Conservation (phyloP, 1,140 invertebrate genomes). For the Drosophila paulistorum region DNA sequence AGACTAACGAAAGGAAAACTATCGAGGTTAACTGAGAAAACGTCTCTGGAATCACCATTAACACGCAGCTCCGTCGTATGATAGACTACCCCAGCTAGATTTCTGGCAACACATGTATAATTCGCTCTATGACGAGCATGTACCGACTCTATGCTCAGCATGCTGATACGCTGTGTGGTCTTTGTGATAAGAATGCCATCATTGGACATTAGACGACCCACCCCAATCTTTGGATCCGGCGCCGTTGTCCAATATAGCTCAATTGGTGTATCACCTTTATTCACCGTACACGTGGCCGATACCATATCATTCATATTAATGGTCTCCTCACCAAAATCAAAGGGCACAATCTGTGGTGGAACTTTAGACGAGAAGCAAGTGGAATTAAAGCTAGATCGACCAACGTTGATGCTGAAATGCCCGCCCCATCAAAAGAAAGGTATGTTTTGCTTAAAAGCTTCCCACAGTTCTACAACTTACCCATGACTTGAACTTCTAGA, state of each 20-base stretch:
- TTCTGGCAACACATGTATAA: constrained; percentile 90
- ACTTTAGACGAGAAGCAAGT: constrained; percentile 83
- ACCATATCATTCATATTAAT: constrained; percentile 89
- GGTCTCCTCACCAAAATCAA: constrained; percentile 88
- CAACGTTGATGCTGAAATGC: constrained; percentile 62
- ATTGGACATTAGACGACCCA: constrained; percentile 71
- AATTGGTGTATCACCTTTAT: constrained; percentile 93
- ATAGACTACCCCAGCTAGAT: constrained; percentile 88
- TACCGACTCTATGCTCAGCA: constrained; percentile 87
- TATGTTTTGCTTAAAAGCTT: constrained; percentile 33
- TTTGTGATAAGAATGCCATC: constrained; percentile 85
- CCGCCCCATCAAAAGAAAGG: constrained; percentile 40
- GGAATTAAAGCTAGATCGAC: constrained; percentile 40
- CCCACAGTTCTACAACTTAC: constrained; percentile 87
- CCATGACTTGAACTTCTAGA: constrained; percentile 97
- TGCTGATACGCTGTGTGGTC: constrained; percentile 87
- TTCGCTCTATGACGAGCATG: constrained; percentile 87
- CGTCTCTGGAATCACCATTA: constrained; percentile 84
- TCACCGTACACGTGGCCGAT: constrained; percentile 90
- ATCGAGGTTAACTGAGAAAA: constrained; percentile 18
- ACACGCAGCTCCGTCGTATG: constrained; percentile 88
- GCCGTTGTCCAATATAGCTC: constrained; percentile 88
- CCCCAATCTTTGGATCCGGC: constrained; percentile 69
- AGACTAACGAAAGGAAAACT: constrained; percentile 5
- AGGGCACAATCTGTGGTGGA: constrained; percentile 88